A percentile compares a stretch with the other conserved stretches of the same genome.
phyloP scores from a whole-genome alignment of 2,888 invertebrate species.

The Dryomyza anilis region DNA sequence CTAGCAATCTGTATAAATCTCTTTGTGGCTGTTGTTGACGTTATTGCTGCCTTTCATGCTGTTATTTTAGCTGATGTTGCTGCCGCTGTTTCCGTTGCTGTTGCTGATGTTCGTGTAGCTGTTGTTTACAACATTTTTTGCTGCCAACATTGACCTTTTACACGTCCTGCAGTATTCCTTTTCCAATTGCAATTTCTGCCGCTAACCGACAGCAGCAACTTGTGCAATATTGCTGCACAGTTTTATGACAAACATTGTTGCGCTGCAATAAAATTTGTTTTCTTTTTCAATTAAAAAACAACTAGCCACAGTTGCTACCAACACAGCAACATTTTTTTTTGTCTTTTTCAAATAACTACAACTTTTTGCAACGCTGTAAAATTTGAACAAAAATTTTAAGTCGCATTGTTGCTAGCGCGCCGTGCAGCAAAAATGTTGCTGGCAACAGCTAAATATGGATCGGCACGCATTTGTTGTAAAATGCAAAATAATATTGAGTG shows the following conservation, averaged over 20 bases:
- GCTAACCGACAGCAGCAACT: neutral
- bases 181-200: neutral
- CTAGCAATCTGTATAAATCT: conserved; percentile 45
- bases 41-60: conserved; percentile 3
- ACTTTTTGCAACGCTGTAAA: too few species aligned
- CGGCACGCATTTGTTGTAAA: conserved; percentile 62
- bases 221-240: neutral
- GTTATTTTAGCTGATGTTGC: neutral
- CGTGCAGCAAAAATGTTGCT: neutral
- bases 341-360: too few species aligned
- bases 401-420: neutral
- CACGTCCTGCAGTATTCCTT: neutral
- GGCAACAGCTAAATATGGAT: conserved; percentile 57
- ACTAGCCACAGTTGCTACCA: neutral
- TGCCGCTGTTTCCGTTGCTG: neutral
- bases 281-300: too few species aligned
- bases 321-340: neutral
- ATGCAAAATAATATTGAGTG: conserved; percentile 49
- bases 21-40: conserved; percentile 39
- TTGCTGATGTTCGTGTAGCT: neutral
- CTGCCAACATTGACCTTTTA: neutral
- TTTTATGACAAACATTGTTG: neutral
- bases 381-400: too few species aligned
- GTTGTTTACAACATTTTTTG: neutral
- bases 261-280: too few species aligned